Percentiles rank a stretch among this genome's conserved stretches.
Evolutionary conservation across 2,797 vertebrate species (phyloP).

Genomic region (Danio tinwini): DNA sequence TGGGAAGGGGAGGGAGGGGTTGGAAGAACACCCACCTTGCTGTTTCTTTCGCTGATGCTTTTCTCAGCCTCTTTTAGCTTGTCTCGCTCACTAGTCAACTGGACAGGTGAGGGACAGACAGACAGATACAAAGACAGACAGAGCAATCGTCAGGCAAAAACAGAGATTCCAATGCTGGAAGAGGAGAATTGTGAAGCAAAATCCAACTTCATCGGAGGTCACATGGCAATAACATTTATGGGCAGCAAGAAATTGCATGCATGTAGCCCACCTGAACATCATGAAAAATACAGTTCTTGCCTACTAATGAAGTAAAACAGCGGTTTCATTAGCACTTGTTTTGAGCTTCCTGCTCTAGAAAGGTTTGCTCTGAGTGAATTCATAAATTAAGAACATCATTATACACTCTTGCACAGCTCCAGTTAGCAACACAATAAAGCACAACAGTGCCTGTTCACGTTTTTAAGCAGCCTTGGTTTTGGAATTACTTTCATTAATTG

Average conservation of each 20-base stretch:
- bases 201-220: not conserved
- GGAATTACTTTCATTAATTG: not conserved
- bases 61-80: slow-evolving; percentile 81
- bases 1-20: not conserved
- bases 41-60: slow-evolving; percentile 78
- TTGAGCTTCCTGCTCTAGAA: not conserved
- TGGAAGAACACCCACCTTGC: slow-evolving; percentile 78
- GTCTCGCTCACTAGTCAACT: slow-evolving; percentile 81
- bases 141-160: slow-evolving; percentile 69
- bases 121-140: slow-evolving; percentile 59
- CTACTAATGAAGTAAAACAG: slow-evolving; percentile 38
- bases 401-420: not conserved
- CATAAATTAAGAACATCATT: slow-evolving; percentile 20
- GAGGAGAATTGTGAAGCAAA: slow-evolving; percentile 6
- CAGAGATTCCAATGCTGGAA: slow-evolving; percentile 52
- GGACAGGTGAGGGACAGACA: slow-evolving; percentile 67
- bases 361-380: not conserved
- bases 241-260: slow-evolving; percentile 7
- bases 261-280: not conserved
- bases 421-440: not conserved
- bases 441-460: too few species aligned
- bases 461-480: not conserved
- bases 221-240: slow-evolving; percentile 22
- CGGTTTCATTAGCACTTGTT: slow-evolving; percentile 3
- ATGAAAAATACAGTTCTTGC: slow-evolving; percentile 32